Base-by-base conservation (phyloP, 2,113 vertebrate species). In the Tautogolabrus adspersus region DNA sequence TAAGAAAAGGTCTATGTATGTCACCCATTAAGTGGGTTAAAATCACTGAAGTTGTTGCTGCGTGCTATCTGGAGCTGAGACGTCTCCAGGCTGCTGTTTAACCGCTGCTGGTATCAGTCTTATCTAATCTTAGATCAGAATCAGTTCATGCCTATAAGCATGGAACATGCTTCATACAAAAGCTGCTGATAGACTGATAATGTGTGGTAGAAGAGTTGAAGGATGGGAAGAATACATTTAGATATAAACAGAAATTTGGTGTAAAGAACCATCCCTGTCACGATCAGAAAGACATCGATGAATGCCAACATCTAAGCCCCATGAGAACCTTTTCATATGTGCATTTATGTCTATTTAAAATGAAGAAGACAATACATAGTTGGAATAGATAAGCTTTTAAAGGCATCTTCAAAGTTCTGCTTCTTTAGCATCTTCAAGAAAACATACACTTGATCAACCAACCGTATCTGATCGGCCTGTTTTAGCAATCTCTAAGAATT, bases 121-220 rank as follows among this genome's bases (percentile, higher is more conserved):
- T 10, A 57, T 75, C 65, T 75, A 81, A 81, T 81, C 66, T 81
- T 75, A 81, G 65, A 81, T 19, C 52, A 52, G 15, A 75, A 69
- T 75, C 52, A 65, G 66, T 59, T 59, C 65, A 75, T 75, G 59
- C 37, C 79, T 54, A 37, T 18, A 51, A 75, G 60, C 68, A 52
- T 1, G 13, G 9, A 34, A 51, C 59, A 67, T 34, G 47, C 34
- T 40, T 23, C 19, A 60, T 18, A 49, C 62, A 38, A 58, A 37
- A 38, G 12, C 19, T n/a, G 13, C 49, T 12, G 38, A 26, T 38
- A 30, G 11, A 58, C 66, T 26, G 10, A n/a, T 46, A 10, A 10
- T 67, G 18, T 52, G 18, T 66, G 18, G 0, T 11, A 21, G 18
- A 44, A 16, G 30, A 40, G n/a, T 15, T 3, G 2, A 15, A 47